These are phyloP conservation scores for Eonycteris spelaea DNA, from an alignment of 2,113 vertebrate genomes.

Conservation along the genomic window DNA sequence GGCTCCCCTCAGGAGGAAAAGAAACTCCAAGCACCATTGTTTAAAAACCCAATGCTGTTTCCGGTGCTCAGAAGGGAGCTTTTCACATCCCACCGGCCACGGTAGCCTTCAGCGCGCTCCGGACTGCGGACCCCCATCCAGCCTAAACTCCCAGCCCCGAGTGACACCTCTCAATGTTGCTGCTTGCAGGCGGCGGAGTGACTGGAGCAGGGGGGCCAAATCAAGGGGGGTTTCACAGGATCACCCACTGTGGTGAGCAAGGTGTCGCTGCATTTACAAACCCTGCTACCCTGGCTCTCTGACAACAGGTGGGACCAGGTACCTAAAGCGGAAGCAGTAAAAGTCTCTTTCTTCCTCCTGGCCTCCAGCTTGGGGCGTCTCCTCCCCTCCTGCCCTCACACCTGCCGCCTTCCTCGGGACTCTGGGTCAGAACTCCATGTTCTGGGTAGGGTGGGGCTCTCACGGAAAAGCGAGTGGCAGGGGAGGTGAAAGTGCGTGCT, in stretches of 20 bases:
- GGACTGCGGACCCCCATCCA: not conserved
- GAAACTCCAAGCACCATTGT: not conserved
- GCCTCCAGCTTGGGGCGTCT: not conserved
- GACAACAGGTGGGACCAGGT: not conserved
- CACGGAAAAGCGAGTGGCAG: not conserved
- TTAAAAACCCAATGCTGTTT: not conserved
- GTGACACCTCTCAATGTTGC: rapidly evolving
- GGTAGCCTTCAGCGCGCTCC: not conserved
- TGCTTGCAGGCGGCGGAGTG: not conserved
- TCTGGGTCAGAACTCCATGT: not conserved
- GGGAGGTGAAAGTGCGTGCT: not conserved
- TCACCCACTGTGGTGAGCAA: not conserved
- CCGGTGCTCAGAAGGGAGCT: not conserved
- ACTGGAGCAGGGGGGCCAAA: not conserved
- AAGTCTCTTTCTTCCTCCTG: not conserved
- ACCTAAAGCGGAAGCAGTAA: not conserved
- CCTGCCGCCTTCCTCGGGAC: too few species aligned
- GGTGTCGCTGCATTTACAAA: not conserved
- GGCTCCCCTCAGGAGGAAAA: not conserved
- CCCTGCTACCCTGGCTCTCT: not conserved
- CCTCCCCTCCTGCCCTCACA: too few species aligned
- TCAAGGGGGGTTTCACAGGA: not conserved
- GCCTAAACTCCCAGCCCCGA: not conserved
- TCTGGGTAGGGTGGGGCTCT: not conserved
- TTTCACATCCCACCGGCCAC: not conserved